Percentiles rank a stretch among this genome's conserved stretches.
These are phyloP conservation scores for Lobophora halterata DNA, from an alignment of 2,888 invertebrate species.

Conservation along the genomic window DNA sequence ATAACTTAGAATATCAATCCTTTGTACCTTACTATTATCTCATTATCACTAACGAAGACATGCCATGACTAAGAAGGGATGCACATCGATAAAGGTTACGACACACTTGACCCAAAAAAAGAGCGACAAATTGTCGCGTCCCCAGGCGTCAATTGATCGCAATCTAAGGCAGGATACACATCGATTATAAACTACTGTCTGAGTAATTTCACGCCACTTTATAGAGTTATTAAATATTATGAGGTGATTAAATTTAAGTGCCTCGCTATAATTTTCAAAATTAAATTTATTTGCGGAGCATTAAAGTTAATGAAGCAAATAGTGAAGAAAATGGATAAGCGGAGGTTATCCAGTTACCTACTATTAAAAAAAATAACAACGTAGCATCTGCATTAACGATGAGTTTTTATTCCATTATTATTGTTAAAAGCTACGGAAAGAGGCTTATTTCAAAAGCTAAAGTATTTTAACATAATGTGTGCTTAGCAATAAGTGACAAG, in stretches of 20 bases:
- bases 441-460: too few relatives aligned
- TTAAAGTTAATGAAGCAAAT: constrained; percentile 2
- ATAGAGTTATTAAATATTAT: constrained; percentile 17
- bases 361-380: too few relatives aligned
- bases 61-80: constrained; percentile 16
- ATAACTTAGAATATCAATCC: constrained; percentile 8
- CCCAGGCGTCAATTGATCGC: constrained; percentile 42
- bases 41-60: constrained; percentile 18
- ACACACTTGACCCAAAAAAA: constrained; percentile 23
- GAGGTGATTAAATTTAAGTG: constrained; percentile 17
- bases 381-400: too few relatives aligned
- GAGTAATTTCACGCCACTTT: constrained; percentile 11
- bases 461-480: too few relatives aligned
- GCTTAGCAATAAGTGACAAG: too few relatives aligned
- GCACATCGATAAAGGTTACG: constrained; percentile 21
- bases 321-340: constrained; percentile 1
- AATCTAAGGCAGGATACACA: constrained; percentile 38
- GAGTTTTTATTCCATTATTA: too few relatives aligned
- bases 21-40: constrained; percentile 11
- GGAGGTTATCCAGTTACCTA: too few relatives aligned
- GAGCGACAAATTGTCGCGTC: constrained; percentile 28
- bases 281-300: constrained; percentile 6
- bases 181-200: constrained; percentile 35
- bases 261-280: background rate
- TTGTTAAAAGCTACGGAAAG: too few relatives aligned